These are phyloP conservation scores for Ciconia boyciana DNA, from an alignment of 2,113 vertebrate species.

Conservation along the genomic window DNA sequence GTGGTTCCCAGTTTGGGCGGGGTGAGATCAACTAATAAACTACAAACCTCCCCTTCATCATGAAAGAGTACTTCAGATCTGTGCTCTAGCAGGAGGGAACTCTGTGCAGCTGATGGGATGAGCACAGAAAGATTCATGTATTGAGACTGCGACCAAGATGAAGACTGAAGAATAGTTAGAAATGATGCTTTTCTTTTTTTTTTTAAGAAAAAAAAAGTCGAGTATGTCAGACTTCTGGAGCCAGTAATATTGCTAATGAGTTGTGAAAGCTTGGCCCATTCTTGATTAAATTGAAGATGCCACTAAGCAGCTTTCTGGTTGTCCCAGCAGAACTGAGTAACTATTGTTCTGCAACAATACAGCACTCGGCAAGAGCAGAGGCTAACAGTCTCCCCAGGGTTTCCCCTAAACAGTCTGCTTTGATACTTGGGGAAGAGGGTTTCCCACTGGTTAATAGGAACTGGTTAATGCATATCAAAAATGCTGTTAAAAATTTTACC, in stretches of 20 bases:
- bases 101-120: not conserved
- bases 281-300: slow-evolving; percentile 52
- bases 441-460: not conserved
- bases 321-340: slow-evolving; percentile 38
- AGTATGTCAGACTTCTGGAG: slow-evolving; percentile 25
- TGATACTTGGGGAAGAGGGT: not conserved
- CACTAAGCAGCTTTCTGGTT: slow-evolving; percentile 35
- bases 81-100: not conserved
- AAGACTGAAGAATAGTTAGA: not conserved
- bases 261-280: slow-evolving; percentile 23
- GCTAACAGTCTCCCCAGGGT: not conserved
- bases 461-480: not conserved
- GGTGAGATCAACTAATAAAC: slow-evolving; percentile 3
- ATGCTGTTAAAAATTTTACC: not conserved
- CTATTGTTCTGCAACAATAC: slow-evolving; percentile 53
- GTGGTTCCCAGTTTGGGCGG: not conserved
- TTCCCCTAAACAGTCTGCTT: not conserved
- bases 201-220: not conserved
- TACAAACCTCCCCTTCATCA: not conserved
- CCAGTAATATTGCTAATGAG: slow-evolving; percentile 12
- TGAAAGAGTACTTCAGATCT: not conserved
- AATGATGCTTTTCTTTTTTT: not conserved
- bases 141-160: not conserved
- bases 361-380: not conserved
- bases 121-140: not conserved